These are phyloP conservation scores for Dolichallabes microphthalmus DNA, from an alignment of 2,113 vertebrate species.

Conservation along the genomic window DNA sequence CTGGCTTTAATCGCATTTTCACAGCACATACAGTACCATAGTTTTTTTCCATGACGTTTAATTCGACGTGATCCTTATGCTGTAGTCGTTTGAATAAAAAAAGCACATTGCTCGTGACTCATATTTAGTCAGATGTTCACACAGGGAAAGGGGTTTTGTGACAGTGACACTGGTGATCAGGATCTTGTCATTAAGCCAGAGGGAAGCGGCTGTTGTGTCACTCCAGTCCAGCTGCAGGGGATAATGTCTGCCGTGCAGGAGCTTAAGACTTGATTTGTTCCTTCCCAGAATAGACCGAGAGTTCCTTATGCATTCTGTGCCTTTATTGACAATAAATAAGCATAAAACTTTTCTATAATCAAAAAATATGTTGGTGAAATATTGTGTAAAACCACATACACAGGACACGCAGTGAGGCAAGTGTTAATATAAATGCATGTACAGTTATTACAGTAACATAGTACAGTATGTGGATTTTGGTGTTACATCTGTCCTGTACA, in stretches of 20 bases:
- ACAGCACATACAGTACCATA: not conserved
- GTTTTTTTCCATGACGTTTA: conserved; percentile 13
- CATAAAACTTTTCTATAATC: not conserved
- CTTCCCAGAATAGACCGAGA: conserved; percentile 5
- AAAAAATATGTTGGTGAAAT: not conserved
- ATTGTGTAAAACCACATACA: not conserved
- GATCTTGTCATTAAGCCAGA: conserved; percentile 33
- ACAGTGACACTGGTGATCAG: conserved; percentile 13
- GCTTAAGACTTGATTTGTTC: conserved; percentile 22
- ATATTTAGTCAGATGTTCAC: conserved; percentile 21
- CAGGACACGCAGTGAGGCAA: not conserved
- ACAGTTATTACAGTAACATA: not conserved
- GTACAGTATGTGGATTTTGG: not conserved
- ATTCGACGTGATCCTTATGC: not conserved
- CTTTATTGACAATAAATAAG: not conserved
- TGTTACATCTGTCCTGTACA: not conserved
- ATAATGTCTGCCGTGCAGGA: conserved; percentile 6
- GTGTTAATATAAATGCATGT: not conserved
- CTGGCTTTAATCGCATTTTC: conserved; percentile 3
- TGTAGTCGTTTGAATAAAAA: not conserved
- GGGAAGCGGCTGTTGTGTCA: conserved; percentile 11
- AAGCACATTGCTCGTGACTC: conserved; percentile 7
- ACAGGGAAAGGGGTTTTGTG: conserved; percentile 19
- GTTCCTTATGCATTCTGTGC: conserved; percentile 1
- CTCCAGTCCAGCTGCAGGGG: conserved; percentile 17